Evolutionary conservation across 2,888 invertebrate genomes (phyloP).

Genomic region (Eupsilia transversa): DNA sequence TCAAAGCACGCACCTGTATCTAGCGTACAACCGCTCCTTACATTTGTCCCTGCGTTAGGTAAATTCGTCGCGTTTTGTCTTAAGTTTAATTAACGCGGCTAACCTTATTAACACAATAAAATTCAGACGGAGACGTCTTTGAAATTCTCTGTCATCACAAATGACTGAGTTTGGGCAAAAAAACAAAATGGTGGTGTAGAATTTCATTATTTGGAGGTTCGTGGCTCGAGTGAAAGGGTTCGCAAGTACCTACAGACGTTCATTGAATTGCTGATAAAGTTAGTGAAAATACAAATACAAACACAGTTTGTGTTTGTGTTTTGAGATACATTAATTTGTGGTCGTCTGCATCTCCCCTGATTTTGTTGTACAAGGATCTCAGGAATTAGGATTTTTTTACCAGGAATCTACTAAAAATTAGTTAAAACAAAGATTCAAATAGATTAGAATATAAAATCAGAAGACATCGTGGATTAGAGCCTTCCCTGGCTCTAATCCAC

Average conservation of each 20-base stretch:
- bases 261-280: slow-evolving; percentile 46
- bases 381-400: not conserved
- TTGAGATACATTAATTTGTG: slow-evolving; percentile 7
- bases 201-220: slow-evolving; percentile 46
- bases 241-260: slow-evolving; percentile 9
- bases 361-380: not conserved
- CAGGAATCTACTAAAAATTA: not conserved
- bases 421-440: not conserved
- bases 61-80: slow-evolving; percentile 63
- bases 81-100: slow-evolving; percentile 65
- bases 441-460: not conserved
- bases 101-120: slow-evolving; percentile 67
- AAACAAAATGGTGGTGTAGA: slow-evolving; percentile 45
- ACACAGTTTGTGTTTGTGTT: slow-evolving; percentile 12
- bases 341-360: too few relatives aligned
- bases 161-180: slow-evolving; percentile 35
- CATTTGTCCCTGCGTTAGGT: slow-evolving; percentile 54
- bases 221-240: slow-evolving; percentile 25
- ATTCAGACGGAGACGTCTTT: slow-evolving; percentile 52
- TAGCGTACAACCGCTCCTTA: slow-evolving; percentile 9
- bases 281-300: slow-evolving; percentile 15
- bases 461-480: too few relatives aligned
- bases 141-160: slow-evolving; percentile 37
- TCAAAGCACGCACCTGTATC: slow-evolving; percentile 30
- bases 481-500: too few relatives aligned